phyloP scores from a whole-genome alignment of 2,888 invertebrate species.

The Malacosoma neustria region DNA sequence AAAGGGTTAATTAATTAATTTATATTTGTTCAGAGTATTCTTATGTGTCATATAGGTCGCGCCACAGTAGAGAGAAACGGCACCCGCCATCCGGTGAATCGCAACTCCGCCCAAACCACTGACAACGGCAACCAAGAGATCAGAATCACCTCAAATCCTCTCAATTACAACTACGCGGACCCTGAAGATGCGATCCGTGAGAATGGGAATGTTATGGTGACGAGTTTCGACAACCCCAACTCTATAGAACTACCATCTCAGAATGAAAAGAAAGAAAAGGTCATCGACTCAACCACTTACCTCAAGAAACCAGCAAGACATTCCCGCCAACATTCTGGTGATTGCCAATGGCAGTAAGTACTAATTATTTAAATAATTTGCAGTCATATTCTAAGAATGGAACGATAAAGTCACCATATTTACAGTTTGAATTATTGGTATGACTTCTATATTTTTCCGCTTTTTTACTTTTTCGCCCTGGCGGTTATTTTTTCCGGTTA shows the following conservation, averaged over 20 bases:
- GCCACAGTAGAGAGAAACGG: conserved; percentile 76
- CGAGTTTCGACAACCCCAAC: conserved; percentile 84
- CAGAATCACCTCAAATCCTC: conserved; percentile 86
- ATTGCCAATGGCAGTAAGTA: conserved; percentile 70
- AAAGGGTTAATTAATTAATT: no score
- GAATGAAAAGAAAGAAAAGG: conserved; percentile 41
- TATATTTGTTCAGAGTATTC: no score
- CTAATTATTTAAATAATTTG: conserved; percentile 20
- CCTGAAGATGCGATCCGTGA: conserved; percentile 76
- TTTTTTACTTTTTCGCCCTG: no score
- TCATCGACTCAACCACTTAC: conserved; percentile 81
- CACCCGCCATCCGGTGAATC: conserved; percentile 55
- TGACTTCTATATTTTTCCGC: no score
- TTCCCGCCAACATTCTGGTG: conserved; percentile 49
- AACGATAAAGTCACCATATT: no score
- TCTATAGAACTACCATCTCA: conserved; percentile 80
- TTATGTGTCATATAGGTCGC: conserved; percentile 67
- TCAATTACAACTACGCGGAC: conserved; percentile 80
- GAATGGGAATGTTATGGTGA: conserved; percentile 71
- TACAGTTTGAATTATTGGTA: no score
- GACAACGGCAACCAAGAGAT: conserved; percentile 73
- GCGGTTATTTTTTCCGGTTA: no score
- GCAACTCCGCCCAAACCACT: conserved; percentile 42
- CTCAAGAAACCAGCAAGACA: conserved; percentile 76
- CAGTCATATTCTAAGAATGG: no score